Conservation (phyloP, 2,797 vertebrate species). For the Acanthurus leucopareius region DNA sequence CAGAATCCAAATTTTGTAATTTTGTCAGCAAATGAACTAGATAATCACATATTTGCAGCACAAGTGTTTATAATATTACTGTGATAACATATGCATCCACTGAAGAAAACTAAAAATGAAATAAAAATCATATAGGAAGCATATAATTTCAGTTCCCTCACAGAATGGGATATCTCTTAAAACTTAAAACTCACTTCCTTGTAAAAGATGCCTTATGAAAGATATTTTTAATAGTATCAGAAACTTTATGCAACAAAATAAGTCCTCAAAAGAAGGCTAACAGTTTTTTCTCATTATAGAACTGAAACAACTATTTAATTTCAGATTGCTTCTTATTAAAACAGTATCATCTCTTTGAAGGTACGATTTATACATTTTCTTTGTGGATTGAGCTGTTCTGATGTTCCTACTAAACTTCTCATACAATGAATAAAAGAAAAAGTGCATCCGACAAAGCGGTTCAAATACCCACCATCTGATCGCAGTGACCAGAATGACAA, state of each 20-base stretch:
- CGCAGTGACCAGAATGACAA: not conserved
- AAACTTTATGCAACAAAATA: not conserved
- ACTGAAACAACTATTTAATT: not conserved
- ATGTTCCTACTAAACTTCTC: too few species aligned
- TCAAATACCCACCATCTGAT: not conserved
- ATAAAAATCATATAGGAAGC: not conserved
- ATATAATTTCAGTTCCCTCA: not conserved
- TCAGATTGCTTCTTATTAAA: not conserved
- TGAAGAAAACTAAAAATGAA: not conserved
- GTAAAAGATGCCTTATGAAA: not conserved
- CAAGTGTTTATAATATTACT: not conserved
- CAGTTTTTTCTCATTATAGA: not conserved
- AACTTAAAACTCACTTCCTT: not conserved
- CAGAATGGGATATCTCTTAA: not conserved
- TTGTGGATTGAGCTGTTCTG: too few species aligned
- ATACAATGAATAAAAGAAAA: not conserved
- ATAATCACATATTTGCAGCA: not conserved
- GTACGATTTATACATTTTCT: not conserved
- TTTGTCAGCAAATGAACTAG: too few species aligned
- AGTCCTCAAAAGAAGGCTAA: not conserved
- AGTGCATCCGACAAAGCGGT: not conserved
- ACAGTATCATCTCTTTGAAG: not conserved
- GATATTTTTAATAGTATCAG: not conserved
- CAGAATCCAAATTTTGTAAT: too few species aligned
- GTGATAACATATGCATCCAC: not conserved